Evolutionary conservation across 1,140 invertebrate species (phyloP).

Genomic region (Drosophila tsacasi): DNA sequence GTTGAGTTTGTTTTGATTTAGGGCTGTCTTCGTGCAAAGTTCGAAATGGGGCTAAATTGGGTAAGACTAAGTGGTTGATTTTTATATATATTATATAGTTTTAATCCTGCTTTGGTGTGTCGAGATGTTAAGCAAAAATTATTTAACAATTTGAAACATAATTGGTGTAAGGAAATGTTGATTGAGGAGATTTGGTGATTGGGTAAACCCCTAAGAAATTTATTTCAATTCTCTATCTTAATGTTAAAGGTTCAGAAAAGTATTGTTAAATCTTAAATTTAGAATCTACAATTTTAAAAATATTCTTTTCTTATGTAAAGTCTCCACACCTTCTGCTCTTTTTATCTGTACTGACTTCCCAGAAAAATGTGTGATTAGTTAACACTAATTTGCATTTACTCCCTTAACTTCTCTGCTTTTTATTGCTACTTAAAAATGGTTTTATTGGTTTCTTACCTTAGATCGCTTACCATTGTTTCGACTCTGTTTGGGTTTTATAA

Average conservation of each 20-base stretch:
- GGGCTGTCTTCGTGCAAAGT: conserved; percentile 4
- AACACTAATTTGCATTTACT: conserved; percentile 56
- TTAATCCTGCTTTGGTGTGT: conserved; percentile 2
- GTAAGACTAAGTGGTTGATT: conserved; percentile 17
- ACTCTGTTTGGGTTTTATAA: conserved; percentile 33
- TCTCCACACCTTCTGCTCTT: not conserved
- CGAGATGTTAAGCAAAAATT: not conserved
- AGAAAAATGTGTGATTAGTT: not conserved
- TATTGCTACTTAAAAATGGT: conserved; percentile 54
- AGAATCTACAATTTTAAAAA: not conserved
- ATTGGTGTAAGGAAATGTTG: not conserved
- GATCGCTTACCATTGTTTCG: conserved; percentile 39
- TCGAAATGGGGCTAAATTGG: conserved; percentile 14
- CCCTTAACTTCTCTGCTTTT: conserved; percentile 37
- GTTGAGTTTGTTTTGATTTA: conserved; percentile 37
- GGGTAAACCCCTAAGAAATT: not conserved
- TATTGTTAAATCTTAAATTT: not conserved
- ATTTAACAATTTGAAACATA: not conserved
- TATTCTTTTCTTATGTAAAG: not conserved
- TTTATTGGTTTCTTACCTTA: conserved; percentile 51
- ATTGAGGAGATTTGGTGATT: not conserved
- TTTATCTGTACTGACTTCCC: not conserved
- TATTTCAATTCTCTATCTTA: not conserved
- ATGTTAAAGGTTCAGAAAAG: no score
- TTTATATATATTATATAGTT: not conserved